phyloP scores from a whole-genome alignment of 2,797 vertebrate species.

The Dermochelys coriacea region DNA sequence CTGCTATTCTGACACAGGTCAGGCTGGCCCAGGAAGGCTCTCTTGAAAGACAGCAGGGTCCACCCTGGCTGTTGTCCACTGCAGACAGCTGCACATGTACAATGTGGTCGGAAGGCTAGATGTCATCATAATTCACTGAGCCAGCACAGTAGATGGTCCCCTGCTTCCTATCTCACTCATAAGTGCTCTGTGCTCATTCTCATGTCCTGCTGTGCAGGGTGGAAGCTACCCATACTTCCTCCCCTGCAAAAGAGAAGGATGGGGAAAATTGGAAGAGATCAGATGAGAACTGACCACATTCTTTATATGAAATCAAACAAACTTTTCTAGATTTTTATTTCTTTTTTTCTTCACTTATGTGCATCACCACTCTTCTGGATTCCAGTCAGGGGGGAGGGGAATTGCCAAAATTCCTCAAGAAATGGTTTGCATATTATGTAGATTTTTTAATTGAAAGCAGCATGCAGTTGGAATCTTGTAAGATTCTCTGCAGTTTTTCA shows the following conservation, averaged over 20 bases:
- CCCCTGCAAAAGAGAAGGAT: not conserved
- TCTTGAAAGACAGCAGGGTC: fast-evolving
- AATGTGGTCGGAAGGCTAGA: not conserved
- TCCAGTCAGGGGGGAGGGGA: not conserved
- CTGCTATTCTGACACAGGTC: not conserved
- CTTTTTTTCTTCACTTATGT: not conserved
- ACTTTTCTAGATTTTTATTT: not conserved
- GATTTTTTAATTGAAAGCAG: slow-evolving; percentile 30
- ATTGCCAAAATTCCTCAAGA: slow-evolving; percentile 45
- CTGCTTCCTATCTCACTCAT: not conserved
- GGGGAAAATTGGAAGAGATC: slow-evolving; percentile 8
- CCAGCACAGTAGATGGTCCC: not conserved
- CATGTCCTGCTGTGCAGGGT: not conserved
- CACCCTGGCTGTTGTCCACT: fast-evolving
- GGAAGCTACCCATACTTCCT: not conserved
- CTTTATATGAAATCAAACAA: slow-evolving; percentile 22
- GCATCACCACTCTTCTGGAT: not conserved
- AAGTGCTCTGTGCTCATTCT: not conserved
- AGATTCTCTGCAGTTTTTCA: slow-evolving; percentile 32
- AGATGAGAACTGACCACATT: not conserved
- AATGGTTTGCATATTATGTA: slow-evolving; percentile 39
- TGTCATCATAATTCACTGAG: not conserved
- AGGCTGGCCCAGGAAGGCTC: not conserved
- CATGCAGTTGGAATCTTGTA: slow-evolving; percentile 5
- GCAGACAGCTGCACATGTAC: not conserved